phyloP scores from a whole-genome alignment of 2,888 invertebrate genomes.

The Laothoe populi region DNA sequence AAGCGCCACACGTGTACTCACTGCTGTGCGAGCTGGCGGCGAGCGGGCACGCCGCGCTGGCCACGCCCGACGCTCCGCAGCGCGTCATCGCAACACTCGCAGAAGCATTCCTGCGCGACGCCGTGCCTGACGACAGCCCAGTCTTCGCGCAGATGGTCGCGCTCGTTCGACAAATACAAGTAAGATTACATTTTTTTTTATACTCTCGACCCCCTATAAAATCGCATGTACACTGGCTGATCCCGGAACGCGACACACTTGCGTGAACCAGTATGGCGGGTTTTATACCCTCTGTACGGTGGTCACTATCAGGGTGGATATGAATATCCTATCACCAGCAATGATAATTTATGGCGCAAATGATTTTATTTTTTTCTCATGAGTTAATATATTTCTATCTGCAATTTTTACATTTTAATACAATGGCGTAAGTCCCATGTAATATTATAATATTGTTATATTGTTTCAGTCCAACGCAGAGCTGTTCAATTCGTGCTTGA shows the following conservation, averaged over 20 bases:
- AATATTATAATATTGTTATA: neutral
- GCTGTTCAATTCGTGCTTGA: constrained; percentile 92
- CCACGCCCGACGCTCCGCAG: constrained; percentile 95
- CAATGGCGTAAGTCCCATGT: too few relatives aligned
- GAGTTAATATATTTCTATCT: too few relatives aligned
- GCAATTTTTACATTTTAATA: too few relatives aligned
- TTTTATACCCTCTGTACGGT: too few relatives aligned
- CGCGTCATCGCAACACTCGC: constrained; percentile 94
- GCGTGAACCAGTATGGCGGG: too few relatives aligned
- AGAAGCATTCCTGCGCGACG: constrained; percentile 94
- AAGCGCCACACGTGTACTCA: constrained; percentile 97
- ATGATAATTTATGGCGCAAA: too few relatives aligned
- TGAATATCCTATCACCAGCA: too few relatives aligned
- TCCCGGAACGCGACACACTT: too few relatives aligned
- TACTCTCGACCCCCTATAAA: too few relatives aligned
- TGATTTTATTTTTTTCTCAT: too few relatives aligned
- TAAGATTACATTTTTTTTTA: constrained; percentile 52
- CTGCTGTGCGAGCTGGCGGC: constrained; percentile 98
- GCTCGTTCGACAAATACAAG: constrained; percentile 95
- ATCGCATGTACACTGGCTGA: too few relatives aligned
- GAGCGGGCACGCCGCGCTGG: constrained; percentile 93
- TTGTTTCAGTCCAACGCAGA: constrained; percentile 88
- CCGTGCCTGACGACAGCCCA: constrained; percentile 89
- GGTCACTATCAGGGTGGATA: too few relatives aligned
- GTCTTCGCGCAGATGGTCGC: constrained; percentile 92